Conservation (phyloP, 2,797 vertebrate genomes). For the Rhynchonycteris naso region DNA sequence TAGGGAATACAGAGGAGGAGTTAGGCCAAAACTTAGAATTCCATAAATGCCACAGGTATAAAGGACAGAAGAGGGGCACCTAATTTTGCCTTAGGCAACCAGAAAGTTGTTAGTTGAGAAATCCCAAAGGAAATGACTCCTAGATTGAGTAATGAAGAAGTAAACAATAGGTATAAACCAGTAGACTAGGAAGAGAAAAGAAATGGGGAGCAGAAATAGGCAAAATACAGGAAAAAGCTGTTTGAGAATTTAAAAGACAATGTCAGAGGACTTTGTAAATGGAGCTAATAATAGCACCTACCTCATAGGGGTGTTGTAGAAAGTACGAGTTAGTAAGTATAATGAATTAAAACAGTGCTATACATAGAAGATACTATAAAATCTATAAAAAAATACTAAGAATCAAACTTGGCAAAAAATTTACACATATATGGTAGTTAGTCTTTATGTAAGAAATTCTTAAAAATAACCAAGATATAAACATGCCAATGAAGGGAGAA, state of each 20-base stretch:
- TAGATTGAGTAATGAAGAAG: conserved; percentile 36
- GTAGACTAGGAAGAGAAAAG: not conserved
- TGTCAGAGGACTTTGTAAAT: not conserved
- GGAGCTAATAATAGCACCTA: not conserved
- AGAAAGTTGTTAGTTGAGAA: conserved; percentile 28
- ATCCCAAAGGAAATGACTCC: conserved; percentile 47
- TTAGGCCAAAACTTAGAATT: not conserved
- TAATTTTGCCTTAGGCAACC: not conserved
- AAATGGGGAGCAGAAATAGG: conserved; percentile 6
- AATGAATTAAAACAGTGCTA: not conserved
- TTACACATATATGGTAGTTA: not conserved
- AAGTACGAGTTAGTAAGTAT: conserved; percentile 47
- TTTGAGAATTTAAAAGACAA: conserved; percentile 43
- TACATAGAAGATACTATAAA: not conserved
- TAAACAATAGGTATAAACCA: conserved; percentile 20
- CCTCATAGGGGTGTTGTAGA: not conserved
- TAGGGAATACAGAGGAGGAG: not conserved
- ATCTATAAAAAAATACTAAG: conserved; percentile 45
- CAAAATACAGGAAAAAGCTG: conserved; percentile 29
- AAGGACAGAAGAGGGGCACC: not conserved
- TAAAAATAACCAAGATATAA: conserved; percentile 43
- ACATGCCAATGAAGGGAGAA: not conserved
- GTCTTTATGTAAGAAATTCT: conserved; percentile 31
- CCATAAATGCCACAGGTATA: not conserved
- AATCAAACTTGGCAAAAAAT: conserved; percentile 15